phyloP scores from a whole-genome alignment of 2,797 vertebrate species.

The Potorous gilbertii region DNA sequence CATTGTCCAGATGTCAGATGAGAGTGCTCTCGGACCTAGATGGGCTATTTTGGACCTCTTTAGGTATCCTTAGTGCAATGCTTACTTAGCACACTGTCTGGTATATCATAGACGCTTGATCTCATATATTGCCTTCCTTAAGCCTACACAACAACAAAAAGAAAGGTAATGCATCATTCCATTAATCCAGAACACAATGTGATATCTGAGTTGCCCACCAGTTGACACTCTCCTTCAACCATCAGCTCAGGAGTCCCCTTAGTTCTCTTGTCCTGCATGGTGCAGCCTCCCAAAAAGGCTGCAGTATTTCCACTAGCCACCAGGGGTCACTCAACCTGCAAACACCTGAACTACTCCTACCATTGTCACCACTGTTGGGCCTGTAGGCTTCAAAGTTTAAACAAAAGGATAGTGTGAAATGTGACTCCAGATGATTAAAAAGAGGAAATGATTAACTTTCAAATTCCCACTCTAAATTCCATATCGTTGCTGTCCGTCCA shows the following conservation, averaged over 20 bases:
- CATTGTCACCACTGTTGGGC: background rate
- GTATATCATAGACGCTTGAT: background rate
- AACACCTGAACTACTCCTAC: background rate
- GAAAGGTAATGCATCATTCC: background rate
- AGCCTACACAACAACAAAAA: background rate
- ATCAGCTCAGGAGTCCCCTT: too few species aligned
- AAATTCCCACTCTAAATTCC: background rate
- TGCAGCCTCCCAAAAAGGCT: background rate
- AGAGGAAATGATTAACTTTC: background rate
- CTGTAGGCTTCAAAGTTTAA: background rate
- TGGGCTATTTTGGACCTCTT: background rate
- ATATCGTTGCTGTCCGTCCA: background rate
- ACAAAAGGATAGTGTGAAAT: background rate
- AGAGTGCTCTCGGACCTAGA: background rate
- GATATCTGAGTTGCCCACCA: background rate
- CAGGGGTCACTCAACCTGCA: background rate
- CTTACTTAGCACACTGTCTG: background rate
- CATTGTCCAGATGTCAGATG: background rate
- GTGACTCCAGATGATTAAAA: background rate
- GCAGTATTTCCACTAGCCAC: background rate
- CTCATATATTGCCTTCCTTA: background rate
- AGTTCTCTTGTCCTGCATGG: background rate
- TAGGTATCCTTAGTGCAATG: background rate
- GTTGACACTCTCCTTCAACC: background rate
- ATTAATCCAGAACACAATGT: background rate